A percentile compares a stretch with the other conserved stretches of the same genome.
Conservation (phyloP, 2,797 vertebrate species). For the Podargus strigoides region DNA sequence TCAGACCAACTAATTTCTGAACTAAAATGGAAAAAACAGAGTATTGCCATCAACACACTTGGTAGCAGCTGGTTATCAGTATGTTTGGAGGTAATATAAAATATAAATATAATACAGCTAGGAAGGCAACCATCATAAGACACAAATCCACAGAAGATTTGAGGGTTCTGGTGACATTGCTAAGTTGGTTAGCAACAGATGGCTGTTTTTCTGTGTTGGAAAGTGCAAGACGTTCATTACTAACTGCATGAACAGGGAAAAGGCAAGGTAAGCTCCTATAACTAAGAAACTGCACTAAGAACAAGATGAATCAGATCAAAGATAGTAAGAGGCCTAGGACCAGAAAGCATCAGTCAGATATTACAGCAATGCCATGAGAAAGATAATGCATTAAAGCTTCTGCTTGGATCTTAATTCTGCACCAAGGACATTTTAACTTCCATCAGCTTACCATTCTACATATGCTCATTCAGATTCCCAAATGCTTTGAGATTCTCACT, state of each 20-base stretch:
- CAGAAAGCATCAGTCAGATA: background rate
- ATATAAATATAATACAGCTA: background rate
- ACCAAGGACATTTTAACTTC: background rate
- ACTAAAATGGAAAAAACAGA: background rate
- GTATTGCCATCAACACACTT: background rate
- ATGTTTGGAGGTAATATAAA: background rate
- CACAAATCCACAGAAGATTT: background rate
- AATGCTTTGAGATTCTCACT: background rate
- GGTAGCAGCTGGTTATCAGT: background rate
- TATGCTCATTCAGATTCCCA: background rate
- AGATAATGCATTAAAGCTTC: constrained; percentile 8
- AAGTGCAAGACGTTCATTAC: background rate
- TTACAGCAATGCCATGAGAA: background rate
- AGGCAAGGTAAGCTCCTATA: background rate
- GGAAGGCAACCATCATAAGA: background rate
- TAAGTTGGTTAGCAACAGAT: background rate
- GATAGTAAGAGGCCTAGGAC: background rate
- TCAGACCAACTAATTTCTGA: background rate
- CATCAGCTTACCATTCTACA: background rate
- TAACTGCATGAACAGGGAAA: background rate
- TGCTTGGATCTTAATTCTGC: background rate
- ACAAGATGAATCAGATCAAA: background rate
- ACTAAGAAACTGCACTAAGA: background rate
- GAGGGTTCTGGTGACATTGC: background rate
- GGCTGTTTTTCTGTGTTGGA: background rate